These are phyloP conservation scores for Tachystola acroxantha DNA, from an alignment of 2,888 invertebrate genomes.

Conservation along the genomic window DNA sequence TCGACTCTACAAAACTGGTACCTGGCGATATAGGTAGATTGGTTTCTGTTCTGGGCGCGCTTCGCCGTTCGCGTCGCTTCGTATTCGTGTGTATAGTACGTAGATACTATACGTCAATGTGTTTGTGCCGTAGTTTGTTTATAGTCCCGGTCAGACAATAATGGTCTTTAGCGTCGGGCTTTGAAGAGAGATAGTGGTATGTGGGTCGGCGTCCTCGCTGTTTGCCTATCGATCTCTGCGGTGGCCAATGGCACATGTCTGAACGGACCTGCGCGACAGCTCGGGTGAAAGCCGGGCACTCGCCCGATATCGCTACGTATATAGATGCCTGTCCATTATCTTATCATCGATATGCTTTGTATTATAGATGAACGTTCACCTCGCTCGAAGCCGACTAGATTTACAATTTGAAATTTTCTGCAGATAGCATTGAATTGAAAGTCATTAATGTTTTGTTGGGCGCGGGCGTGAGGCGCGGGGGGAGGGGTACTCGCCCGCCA, in stretches of 20 bases:
- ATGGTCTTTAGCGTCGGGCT: constrained; percentile 43
- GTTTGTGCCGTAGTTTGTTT: constrained; percentile 78
- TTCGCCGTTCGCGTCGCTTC: constrained; percentile 56
- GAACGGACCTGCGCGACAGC: constrained; percentile 72
- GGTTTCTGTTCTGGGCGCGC: constrained; percentile 55
- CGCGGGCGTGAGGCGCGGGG: constrained; percentile 46
- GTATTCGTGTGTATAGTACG: constrained; percentile 42
- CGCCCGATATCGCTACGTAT: constrained; percentile 17
- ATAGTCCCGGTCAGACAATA: constrained; percentile 64
- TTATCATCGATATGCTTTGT: constrained; percentile 43
- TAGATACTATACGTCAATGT: constrained; percentile 64
- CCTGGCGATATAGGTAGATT: constrained; percentile 57
- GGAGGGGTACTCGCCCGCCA: constrained; percentile 43
- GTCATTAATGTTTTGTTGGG: constrained; percentile 64
- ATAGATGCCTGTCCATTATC: constrained; percentile 45
- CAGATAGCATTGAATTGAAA: constrained; percentile 42
- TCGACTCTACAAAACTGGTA: constrained; percentile 74
- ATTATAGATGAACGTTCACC: not conserved
- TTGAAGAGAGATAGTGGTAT: constrained; percentile 63
- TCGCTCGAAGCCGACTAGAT: constrained; percentile 43
- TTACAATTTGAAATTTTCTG: constrained; percentile 39
- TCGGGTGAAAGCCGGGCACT: constrained; percentile 70
- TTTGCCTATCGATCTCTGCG: constrained; percentile 81
- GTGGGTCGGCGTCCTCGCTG: constrained; percentile 75
- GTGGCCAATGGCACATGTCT: constrained; percentile 81